Percentiles rank a stretch among this genome's conserved stretches.
Evolutionary conservation across 2,888 invertebrate species (phyloP).

Genomic region (Chrysodeixis includens): DNA sequence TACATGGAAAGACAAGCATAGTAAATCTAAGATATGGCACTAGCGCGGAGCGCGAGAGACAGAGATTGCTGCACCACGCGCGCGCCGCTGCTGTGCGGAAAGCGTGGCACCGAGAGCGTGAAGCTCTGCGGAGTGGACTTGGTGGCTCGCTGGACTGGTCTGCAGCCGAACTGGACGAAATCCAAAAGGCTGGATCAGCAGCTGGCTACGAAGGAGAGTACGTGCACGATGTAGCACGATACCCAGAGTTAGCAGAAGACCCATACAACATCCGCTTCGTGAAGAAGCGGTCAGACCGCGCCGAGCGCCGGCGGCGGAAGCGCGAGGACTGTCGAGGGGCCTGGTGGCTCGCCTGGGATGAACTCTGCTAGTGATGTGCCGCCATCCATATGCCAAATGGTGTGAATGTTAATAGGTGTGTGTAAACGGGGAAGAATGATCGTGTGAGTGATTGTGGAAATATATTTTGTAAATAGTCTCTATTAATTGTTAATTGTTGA

Average conservation of each 20-base stretch:
- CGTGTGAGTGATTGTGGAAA: constrained; percentile 78
- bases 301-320: constrained; percentile 93
- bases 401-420: constrained; percentile 80
- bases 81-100: constrained; percentile 95
- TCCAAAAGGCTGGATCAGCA: constrained; percentile 94
- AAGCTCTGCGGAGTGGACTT: constrained; percentile 93
- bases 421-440: constrained; percentile 79
- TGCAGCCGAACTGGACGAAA: constrained; percentile 96
- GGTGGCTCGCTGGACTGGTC: constrained; percentile 96
- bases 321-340: constrained; percentile 86
- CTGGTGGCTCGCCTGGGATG: constrained; percentile 86
- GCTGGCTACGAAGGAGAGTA: constrained; percentile 97
- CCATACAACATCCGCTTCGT: constrained; percentile 97
- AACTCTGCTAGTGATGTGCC: constrained; percentile 85
- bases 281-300: constrained; percentile 93
- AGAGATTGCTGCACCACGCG: constrained; percentile 96
- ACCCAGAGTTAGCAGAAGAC: constrained; percentile 98
- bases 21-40: constrained; percentile 98
- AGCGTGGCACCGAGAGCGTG: constrained; percentile 98
- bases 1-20: constrained; percentile 96
- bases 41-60: constrained; percentile 96
- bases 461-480: constrained; percentile 89
- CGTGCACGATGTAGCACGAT: constrained; percentile 96
- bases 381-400: constrained; percentile 88
- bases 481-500: constrained; percentile 90